Conservation (phyloP, 2,888 invertebrate species). For the Aleiodes alternator region DNA sequence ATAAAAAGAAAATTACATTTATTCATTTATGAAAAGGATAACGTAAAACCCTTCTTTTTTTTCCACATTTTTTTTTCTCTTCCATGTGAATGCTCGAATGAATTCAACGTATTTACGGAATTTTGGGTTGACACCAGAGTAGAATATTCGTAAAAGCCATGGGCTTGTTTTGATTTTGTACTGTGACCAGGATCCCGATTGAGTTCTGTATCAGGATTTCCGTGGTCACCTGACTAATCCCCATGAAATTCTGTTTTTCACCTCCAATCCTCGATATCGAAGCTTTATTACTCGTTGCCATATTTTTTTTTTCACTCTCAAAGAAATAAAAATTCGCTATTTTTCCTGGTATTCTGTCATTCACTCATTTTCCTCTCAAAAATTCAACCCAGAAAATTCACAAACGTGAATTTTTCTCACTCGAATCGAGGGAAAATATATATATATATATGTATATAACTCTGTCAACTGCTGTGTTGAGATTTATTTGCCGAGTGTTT, state of each 20-base stretch:
- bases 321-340: too few species aligned
- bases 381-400: not conserved
- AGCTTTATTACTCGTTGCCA: too few species aligned
- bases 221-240: not conserved
- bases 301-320: too few species aligned
- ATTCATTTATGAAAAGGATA: too few species aligned
- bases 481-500: constrained; percentile 23
- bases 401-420: constrained; percentile 6
- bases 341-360: too few species aligned
- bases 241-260: too few species aligned
- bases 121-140: not conserved
- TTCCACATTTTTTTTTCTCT: not conserved
- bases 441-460: not conserved
- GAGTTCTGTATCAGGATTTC: constrained; percentile 8
- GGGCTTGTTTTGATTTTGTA: constrained; percentile 18
- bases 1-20: too few species aligned
- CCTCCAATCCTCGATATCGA: too few species aligned
- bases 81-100: not conserved
- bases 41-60: not conserved
- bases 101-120: not conserved
- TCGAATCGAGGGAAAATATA: not conserved
- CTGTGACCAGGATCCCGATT: constrained; percentile 1
- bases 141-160: constrained; percentile 7
- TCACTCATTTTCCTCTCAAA: too few species aligned
- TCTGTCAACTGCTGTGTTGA: constrained; percentile 1